Percentiles rank a stretch among this genome's conserved stretches.
Evolutionary conservation across 2,797 vertebrate species (phyloP).

Genomic region (Prionace glauca): DNA sequence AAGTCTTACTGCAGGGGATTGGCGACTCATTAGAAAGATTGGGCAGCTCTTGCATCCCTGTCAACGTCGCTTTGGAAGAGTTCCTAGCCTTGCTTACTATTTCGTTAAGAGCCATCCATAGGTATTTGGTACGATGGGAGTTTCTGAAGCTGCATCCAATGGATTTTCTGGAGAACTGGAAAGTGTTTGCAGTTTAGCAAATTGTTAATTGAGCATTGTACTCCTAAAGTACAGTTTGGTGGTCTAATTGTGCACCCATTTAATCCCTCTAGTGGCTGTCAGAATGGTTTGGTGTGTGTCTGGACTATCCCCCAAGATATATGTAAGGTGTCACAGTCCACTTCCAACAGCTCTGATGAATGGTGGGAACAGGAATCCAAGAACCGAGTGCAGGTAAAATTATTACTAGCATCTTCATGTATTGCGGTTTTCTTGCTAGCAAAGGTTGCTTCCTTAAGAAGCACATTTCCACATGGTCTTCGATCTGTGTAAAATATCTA

Average conservation of each 20-base stretch:
- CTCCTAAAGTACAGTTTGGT: not conserved
- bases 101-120: not conserved
- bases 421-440: not conserved
- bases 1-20: not conserved
- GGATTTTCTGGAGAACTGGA: not conserved
- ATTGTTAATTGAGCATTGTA: not conserved
- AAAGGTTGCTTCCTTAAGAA: not conserved
- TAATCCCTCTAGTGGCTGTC: conserved; percentile 73
- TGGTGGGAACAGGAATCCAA: conserved; percentile 79
- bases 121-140: not conserved
- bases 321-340: conserved; percentile 57
- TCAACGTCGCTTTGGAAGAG: not conserved
- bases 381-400: conserved; percentile 58
- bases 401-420: not conserved
- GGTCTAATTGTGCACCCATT: not conserved
- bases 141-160: not conserved
- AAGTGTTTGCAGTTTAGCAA: not conserved
- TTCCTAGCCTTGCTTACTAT: not conserved
- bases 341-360: conserved; percentile 59
- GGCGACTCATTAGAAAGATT: not conserved
- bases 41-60: not conserved
- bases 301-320: conserved; percentile 82
- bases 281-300: conserved; percentile 86
- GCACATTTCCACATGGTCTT: not conserved
- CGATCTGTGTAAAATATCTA: not conserved